Percentiles rank a stretch among this genome's conserved stretches.
These are phyloP conservation scores for Xiphophorus birchmanni DNA, from an alignment of 2,797 vertebrate genomes.

Conservation along the genomic window DNA sequence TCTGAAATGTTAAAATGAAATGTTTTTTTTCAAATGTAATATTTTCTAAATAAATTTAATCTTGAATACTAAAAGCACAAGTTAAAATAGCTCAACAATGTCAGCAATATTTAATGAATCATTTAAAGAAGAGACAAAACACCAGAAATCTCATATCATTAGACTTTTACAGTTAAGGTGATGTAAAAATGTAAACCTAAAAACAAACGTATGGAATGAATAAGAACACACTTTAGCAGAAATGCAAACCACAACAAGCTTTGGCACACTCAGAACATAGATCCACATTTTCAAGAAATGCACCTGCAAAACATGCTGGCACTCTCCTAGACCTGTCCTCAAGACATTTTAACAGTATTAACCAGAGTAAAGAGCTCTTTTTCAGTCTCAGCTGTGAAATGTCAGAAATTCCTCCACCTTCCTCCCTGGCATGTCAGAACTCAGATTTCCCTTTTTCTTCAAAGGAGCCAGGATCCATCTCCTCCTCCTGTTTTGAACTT, in stretches of 20 bases:
- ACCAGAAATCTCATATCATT: not conserved
- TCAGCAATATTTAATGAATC: not conserved
- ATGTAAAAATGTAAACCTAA: constrained; percentile 1
- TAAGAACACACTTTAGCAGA: not conserved
- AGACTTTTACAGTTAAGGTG: not conserved
- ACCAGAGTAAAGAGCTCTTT: constrained; percentile 54
- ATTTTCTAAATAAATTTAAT: not conserved
- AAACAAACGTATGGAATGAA: not conserved
- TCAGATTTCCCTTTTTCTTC: constrained; percentile 57
- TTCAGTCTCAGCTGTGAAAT: constrained; percentile 55
- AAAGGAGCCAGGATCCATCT: constrained; percentile 59
- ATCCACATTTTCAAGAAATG: constrained; percentile 22
- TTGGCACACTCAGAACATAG: constrained; percentile 3
- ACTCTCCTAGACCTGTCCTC: constrained; percentile 36
- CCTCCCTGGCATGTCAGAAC: constrained; percentile 64
- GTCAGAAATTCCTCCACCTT: constrained; percentile 63
- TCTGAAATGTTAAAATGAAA: not conserved
- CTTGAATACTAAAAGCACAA: constrained; percentile 22
- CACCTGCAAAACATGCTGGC: constrained; percentile 23
- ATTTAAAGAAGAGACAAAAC: not conserved
- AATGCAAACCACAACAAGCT: constrained; percentile 1
- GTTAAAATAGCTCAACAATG: not conserved
- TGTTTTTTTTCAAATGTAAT: not conserved
- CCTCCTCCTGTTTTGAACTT: constrained; percentile 59
- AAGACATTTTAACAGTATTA: constrained; percentile 60